phyloP scores from a whole-genome alignment of 2,888 invertebrate species.

The Podabrus alpinus region DNA sequence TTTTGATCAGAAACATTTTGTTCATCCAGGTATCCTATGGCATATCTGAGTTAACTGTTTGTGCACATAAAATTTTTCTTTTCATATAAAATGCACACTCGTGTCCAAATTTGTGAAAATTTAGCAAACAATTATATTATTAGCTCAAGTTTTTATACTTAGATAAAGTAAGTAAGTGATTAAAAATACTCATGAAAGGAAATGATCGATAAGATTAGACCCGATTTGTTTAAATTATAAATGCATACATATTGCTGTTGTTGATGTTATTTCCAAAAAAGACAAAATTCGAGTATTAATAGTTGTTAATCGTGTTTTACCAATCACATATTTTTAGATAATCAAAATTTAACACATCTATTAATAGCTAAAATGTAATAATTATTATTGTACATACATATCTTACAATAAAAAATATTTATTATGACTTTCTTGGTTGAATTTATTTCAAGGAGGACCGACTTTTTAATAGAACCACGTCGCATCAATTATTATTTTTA shows the following conservation, averaged over 20 bases:
- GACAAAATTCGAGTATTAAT: conserved; percentile 6
- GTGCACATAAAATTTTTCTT: neutral
- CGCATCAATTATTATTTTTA: too few relatives aligned
- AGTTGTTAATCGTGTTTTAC: conserved; percentile 9
- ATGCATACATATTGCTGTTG: conserved; percentile 19
- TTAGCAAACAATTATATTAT: neutral
- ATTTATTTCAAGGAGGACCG: neutral
- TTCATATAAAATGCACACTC: neutral
- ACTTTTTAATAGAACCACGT: too few relatives aligned
- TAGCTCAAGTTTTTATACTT: conserved; percentile 22
- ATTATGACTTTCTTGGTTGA: neutral
- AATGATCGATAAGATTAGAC: conserved; percentile 15
- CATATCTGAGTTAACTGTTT: neutral
- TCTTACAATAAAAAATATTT: conserved; percentile 2
- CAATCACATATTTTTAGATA: conserved; percentile 1
- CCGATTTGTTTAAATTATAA: conserved; percentile 6
- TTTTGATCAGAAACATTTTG: neutral
- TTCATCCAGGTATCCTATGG: neutral
- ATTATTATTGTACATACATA: conserved; percentile 8
- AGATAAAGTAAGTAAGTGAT: conserved; percentile 22
- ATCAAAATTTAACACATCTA: neutral
- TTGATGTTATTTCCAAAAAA: conserved; percentile 13
- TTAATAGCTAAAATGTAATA: conserved; percentile 9
- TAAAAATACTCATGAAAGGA: conserved; percentile 26
- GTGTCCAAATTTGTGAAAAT: neutral